phyloP scores from a whole-genome alignment of 2,888 invertebrate species.

The Ariolimax columbianus region DNA sequence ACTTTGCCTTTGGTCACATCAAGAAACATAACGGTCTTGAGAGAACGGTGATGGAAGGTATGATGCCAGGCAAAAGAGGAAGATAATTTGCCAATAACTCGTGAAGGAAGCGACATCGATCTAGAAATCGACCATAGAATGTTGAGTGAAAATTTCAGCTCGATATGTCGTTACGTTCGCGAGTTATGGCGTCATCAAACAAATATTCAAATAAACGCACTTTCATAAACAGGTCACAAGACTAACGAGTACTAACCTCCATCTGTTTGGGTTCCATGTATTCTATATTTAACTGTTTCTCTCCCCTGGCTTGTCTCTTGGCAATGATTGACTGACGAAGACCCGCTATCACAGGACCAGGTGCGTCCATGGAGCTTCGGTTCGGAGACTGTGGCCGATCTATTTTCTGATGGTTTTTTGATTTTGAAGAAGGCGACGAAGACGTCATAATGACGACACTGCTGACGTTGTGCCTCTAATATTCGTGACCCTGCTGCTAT shows the following conservation, averaged over 20 bases:
- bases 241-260: conserved; percentile 33
- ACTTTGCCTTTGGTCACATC: too few relatives aligned
- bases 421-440: neutral
- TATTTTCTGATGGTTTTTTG: neutral
- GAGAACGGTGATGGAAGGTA: too few relatives aligned
- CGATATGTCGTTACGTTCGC: too few relatives aligned
- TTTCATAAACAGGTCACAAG: too few relatives aligned
- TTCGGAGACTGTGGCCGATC: neutral
- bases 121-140: too few relatives aligned
- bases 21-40: too few relatives aligned
- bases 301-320: conserved; percentile 51
- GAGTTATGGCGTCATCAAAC: too few relatives aligned
- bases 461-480: neutral
- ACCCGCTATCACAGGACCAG: conserved; percentile 29
- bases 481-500: neutral
- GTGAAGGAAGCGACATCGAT: too few relatives aligned
- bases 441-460: conserved; percentile 3
- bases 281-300: conserved; percentile 46
- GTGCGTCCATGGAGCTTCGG: neutral
- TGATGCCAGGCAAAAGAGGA: too few relatives aligned
- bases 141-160: too few relatives aligned
- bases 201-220: too few relatives aligned
- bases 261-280: conserved; percentile 5
- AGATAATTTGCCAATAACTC: too few relatives aligned
- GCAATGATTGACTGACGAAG: conserved; percentile 53